Percentiles rank a stretch among this genome's conserved stretches.
Evolutionary conservation across 1,140 invertebrate species (phyloP).

Genomic region (Pseudobourletiella spinata): DNA sequence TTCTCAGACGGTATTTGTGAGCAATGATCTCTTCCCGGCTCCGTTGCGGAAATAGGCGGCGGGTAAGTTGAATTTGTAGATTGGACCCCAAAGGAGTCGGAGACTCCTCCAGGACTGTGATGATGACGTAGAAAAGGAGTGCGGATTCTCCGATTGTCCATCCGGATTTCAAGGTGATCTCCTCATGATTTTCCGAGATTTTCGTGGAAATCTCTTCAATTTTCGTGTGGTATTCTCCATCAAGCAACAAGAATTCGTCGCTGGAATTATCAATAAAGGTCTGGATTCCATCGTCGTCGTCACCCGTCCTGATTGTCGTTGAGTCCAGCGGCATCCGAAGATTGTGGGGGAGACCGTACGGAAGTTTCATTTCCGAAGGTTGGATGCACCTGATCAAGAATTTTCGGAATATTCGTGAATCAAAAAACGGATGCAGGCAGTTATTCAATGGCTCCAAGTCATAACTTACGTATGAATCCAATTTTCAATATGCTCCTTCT

Average conservation of each 20-base stretch:
- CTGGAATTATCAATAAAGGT: conserved; percentile 15
- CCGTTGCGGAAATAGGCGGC: conserved; percentile 13
- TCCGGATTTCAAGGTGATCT: neutral
- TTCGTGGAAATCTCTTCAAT: conserved; percentile 22
- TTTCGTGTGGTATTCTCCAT: conserved; percentile 28
- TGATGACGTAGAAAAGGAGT: conserved; percentile 16
- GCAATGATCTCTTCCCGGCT: conserved; percentile 7
- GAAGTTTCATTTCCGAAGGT: conserved; percentile 7
- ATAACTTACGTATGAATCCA: conserved; percentile 13
- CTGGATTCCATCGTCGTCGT: neutral
- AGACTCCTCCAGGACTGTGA: neutral
- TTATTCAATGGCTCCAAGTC: too few species aligned
- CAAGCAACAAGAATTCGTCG: conserved; percentile 31
- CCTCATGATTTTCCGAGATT: conserved; percentile 10
- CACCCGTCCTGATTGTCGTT: neutral
- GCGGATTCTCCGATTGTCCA: conserved; percentile 18
- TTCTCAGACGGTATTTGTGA: conserved; percentile 29
- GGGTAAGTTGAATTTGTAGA: conserved; percentile 9
- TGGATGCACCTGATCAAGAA: neutral
- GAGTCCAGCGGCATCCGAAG: conserved; percentile 13
- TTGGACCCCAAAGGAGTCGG: neutral
- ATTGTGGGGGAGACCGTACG: conserved; percentile 14
- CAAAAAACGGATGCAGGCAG: too few species aligned
- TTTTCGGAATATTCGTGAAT: too few species aligned
- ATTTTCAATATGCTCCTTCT: neutral